Conservation (phyloP, 2,113 vertebrate genomes). For the Seriola rivoliana region DNA sequence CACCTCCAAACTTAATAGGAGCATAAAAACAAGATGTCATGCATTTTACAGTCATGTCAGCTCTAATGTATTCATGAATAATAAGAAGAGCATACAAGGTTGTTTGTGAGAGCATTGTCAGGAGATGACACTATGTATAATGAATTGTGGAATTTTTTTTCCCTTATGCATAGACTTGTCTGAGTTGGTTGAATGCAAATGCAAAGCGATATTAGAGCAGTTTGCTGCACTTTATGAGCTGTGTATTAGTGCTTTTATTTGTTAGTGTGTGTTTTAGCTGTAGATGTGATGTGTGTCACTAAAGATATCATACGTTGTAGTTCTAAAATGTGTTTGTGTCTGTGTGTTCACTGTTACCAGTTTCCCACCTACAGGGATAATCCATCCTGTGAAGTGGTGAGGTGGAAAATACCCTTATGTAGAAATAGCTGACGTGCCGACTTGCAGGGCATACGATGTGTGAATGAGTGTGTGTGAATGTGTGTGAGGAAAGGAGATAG, state of each 20-base stretch:
- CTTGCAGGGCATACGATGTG: slow-evolving; percentile 58
- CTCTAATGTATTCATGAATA: slow-evolving; percentile 41
- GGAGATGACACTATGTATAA: slow-evolving; percentile 47
- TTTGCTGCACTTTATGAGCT: slow-evolving; percentile 15
- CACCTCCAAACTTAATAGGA: background rate
- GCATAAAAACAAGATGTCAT: slow-evolving; percentile 30
- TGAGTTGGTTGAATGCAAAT: slow-evolving; percentile 35
- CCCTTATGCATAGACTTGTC: slow-evolving; percentile 60
- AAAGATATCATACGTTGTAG: slow-evolving; percentile 41
- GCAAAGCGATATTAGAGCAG: slow-evolving; percentile 31
- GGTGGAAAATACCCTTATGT: slow-evolving; percentile 80
- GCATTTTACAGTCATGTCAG: slow-evolving; percentile 31
- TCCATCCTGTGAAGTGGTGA: slow-evolving; percentile 80
- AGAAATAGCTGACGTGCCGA: slow-evolving; percentile 79
- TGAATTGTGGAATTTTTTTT: slow-evolving; percentile 21
- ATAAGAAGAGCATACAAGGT: slow-evolving; percentile 32
- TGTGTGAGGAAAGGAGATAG: slow-evolving; percentile 51
- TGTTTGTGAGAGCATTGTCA: slow-evolving; percentile 31
- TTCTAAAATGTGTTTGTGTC: slow-evolving; percentile 17
- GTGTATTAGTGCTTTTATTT: slow-evolving; percentile 17
- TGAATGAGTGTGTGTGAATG: slow-evolving; percentile 20
- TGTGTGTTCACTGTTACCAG: slow-evolving; percentile 61
- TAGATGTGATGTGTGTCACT: slow-evolving; percentile 37
- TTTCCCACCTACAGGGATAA: slow-evolving; percentile 80
- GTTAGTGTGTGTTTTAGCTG: slow-evolving; percentile 38